A percentile compares a stretch with the other conserved stretches of the same genome.
Conservation (phyloP, 2,797 vertebrate species). For the Gastrophryne carolinensis region DNA sequence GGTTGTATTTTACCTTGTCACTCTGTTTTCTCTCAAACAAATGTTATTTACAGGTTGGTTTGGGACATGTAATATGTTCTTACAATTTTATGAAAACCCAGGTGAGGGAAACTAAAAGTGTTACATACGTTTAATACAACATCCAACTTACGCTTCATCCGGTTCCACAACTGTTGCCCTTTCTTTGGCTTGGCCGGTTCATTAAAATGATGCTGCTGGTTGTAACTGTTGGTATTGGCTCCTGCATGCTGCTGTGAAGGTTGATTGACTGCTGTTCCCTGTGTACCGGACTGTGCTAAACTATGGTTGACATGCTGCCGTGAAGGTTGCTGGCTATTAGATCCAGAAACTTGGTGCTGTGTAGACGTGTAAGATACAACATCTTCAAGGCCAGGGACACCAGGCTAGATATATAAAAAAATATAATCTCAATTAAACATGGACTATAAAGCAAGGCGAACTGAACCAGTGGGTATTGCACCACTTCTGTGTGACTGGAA, state of each 20-base stretch:
- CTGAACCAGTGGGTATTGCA: no score
- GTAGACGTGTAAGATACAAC: slow-evolving; percentile 59
- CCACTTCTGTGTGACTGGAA: no score
- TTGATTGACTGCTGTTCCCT: slow-evolving; percentile 51
- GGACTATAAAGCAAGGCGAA: no score
- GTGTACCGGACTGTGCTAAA: slow-evolving; percentile 55
- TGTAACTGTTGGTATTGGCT: slow-evolving; percentile 25
- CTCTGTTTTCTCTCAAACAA: no score
- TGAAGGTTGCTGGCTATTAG: slow-evolving; percentile 57
- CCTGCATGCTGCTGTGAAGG: slow-evolving; percentile 55
- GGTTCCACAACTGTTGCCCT: slow-evolving; percentile 86
- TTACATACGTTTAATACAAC: no score
- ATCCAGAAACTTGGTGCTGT: slow-evolving; percentile 58
- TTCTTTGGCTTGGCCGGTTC: slow-evolving; percentile 73
- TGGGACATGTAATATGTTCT: no score
- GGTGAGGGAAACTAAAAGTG: no score
- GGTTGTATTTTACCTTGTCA: no score
- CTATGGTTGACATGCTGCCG: slow-evolving; percentile 53
- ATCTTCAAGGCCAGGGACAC: slow-evolving; percentile 63
- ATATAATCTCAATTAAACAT: not conserved
- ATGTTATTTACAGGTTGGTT: no score
- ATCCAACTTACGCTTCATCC: slow-evolving; percentile 81
- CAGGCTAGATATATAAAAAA: slow-evolving; percentile 55
- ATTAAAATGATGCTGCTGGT: slow-evolving; percentile 60
- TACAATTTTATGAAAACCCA: no score